These are phyloP conservation scores for Neelides folsomi DNA, from an alignment of 2,888 invertebrate genomes.

Conservation along the genomic window DNA sequence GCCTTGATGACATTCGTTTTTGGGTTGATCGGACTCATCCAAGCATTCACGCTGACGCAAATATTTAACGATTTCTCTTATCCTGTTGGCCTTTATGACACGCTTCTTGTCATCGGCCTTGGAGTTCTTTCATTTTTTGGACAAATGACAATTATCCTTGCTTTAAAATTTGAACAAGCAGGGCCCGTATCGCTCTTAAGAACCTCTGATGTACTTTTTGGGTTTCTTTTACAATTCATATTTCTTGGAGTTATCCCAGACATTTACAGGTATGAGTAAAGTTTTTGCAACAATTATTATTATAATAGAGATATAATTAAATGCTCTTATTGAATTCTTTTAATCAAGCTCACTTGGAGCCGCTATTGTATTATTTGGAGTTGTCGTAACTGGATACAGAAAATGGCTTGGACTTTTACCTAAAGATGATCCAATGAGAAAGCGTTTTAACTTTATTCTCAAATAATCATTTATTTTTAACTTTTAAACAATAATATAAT, in stretches of 20 bases:
- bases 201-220: conserved; percentile 22
- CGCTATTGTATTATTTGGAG: conserved; percentile 15
- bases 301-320: too few species aligned
- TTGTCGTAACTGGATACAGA: conserved; percentile 17
- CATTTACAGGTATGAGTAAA: conserved; percentile 22
- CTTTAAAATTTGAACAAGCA: conserved; percentile 25
- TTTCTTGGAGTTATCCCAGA: conserved; percentile 21
- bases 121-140: conserved; percentile 22
- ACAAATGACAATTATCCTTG: conserved; percentile 22
- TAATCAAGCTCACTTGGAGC: conserved; percentile 21
- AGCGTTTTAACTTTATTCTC: conserved; percentile 12
- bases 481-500: too few species aligned
- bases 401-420: conserved; percentile 24
- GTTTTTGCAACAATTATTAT: too few species aligned
- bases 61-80: conserved; percentile 15
- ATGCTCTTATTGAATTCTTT: too few species aligned
- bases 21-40: conserved; percentile 21
- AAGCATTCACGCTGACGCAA: conserved; percentile 15
- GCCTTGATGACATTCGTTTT: conserved; percentile 25
- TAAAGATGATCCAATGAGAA: conserved; percentile 13
- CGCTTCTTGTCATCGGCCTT: conserved; percentile 18
- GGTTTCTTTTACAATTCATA: conserved; percentile 25
- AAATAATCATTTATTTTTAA: conserved; percentile 3
- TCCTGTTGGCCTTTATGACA: conserved; percentile 14
- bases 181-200: conserved; percentile 24